Percentiles rank a stretch among this genome's conserved stretches.
These are phyloP conservation scores for Electrophaes corylata DNA, from an alignment of 2,888 invertebrate genomes.

Conservation along the genomic window DNA sequence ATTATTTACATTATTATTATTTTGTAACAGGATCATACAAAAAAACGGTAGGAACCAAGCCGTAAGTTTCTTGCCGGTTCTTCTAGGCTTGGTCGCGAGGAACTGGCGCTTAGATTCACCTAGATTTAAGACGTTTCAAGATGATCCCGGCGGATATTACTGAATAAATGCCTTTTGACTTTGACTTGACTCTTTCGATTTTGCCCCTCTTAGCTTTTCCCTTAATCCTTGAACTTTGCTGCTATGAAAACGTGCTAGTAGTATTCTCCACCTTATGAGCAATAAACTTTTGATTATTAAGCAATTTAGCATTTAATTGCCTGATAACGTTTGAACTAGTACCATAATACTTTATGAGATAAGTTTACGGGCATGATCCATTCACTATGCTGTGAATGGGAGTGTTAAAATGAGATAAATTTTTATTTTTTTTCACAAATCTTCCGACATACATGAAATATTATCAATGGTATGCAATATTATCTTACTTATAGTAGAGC, in stretches of 20 bases:
- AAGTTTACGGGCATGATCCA: constrained; percentile 11
- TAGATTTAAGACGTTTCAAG: too few species aligned
- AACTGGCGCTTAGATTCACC: too few species aligned
- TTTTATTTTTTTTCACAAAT: neutral
- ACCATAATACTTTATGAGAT: constrained; percentile 13
- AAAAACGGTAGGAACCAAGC: too few species aligned
- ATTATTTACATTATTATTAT: too few species aligned
- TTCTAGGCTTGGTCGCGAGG: too few species aligned
- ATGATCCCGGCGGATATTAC: too few species aligned
- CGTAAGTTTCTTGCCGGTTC: too few species aligned
- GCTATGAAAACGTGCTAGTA: constrained; percentile 25
- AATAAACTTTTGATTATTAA: constrained; percentile 35
- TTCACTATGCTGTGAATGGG: neutral
- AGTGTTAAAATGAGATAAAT: neutral
- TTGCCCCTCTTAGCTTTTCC: neutral
- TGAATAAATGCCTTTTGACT: too few species aligned
- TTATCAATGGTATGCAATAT: too few species aligned
- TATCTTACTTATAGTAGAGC: too few species aligned
- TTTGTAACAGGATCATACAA: too few species aligned
- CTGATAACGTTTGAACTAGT: constrained; percentile 26
- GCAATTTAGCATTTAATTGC: constrained; percentile 27
- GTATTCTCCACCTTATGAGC: constrained; percentile 12
- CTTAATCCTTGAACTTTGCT: constrained; percentile 4
- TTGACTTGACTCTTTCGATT: neutral
- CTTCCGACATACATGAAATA: too few species aligned